Conservation (phyloP, 2,113 vertebrate genomes). For the Python bivittatus region DNA sequence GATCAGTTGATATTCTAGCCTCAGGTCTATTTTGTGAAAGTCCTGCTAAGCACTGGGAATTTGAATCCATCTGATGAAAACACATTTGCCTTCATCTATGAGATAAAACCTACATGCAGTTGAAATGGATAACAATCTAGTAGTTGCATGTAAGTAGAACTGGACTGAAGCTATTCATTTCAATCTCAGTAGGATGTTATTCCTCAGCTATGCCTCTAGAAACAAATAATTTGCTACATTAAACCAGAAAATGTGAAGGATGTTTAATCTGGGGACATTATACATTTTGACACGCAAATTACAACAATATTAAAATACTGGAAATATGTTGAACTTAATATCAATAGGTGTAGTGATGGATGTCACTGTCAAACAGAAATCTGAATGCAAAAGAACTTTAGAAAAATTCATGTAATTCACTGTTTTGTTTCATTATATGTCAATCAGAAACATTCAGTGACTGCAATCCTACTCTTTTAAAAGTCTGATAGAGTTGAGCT, state of each 20-base stretch:
- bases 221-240: slow-evolving; percentile 6
- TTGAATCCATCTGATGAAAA: slow-evolving; percentile 30
- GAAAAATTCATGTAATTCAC: slow-evolving; percentile 41
- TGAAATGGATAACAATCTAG: not conserved
- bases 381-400: slow-evolving; percentile 27
- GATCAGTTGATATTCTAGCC: not conserved
- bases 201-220: slow-evolving; percentile 18
- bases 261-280: slow-evolving; percentile 24
- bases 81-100: not conserved
- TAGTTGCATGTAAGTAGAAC: not conserved
- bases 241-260: slow-evolving; percentile 35
- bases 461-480: slow-evolving; percentile 24
- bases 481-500: not conserved
- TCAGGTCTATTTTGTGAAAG: slow-evolving; percentile 20
- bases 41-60: slow-evolving; percentile 32
- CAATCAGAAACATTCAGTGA: slow-evolving; percentile 44
- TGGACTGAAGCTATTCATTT: not conserved
- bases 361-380: slow-evolving; percentile 44
- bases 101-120: not conserved
- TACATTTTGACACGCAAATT: slow-evolving; percentile 33
- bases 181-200: slow-evolving; percentile 20
- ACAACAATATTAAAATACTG: slow-evolving; percentile 28
- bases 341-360: slow-evolving; percentile 9
- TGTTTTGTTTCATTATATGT: slow-evolving; percentile 31
- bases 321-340: slow-evolving; percentile 35